A percentile compares a stretch with the other conserved stretches of the same genome.
These are phyloP conservation scores for Empidonax alnorum DNA, from an alignment of 2,113 vertebrate genomes.

Conservation along the genomic window DNA sequence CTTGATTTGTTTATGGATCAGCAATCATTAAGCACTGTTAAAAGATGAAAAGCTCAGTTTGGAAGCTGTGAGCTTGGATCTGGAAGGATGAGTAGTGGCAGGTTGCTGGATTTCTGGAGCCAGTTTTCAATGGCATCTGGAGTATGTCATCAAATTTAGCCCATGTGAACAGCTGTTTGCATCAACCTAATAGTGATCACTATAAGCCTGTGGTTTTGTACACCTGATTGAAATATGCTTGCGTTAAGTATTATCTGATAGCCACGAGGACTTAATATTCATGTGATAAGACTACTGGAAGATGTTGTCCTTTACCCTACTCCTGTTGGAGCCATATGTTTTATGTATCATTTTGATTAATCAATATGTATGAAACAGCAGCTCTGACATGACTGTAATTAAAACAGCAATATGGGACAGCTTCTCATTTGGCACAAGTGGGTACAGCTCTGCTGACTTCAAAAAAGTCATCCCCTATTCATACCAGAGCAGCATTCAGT, in stretches of 20 bases:
- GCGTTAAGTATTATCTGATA: slow-evolving; percentile 10
- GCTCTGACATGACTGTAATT: background rate
- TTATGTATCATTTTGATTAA: slow-evolving; percentile 11
- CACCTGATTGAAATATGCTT: slow-evolving; percentile 25
- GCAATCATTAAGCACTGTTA: slow-evolving; percentile 21
- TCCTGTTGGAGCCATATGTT: background rate
- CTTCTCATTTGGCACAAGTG: slow-evolving; percentile 1
- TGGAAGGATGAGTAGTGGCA: background rate
- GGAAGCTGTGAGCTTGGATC: background rate
- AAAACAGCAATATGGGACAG: background rate
- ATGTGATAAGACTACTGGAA: background rate
- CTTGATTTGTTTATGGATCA: slow-evolving; percentile 32
- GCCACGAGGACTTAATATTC: background rate
- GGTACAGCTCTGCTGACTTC: background rate
- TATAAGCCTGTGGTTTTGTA: slow-evolving; percentile 37
- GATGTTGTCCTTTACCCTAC: background rate
- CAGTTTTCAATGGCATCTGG: slow-evolving; percentile 60
- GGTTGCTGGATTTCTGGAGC: slow-evolving; percentile 45
- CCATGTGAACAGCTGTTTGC: slow-evolving; percentile 58
- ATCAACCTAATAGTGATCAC: slow-evolving; percentile 55
- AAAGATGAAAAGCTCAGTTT: slow-evolving; percentile 30
- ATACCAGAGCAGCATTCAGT: background rate
- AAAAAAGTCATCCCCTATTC: background rate
- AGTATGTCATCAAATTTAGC: slow-evolving; percentile 59
- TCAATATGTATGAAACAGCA: background rate